These are phyloP conservation scores for Stomatorhinus ivindoensis DNA, from an alignment of 2,113 vertebrate species.

Conservation along the genomic window DNA sequence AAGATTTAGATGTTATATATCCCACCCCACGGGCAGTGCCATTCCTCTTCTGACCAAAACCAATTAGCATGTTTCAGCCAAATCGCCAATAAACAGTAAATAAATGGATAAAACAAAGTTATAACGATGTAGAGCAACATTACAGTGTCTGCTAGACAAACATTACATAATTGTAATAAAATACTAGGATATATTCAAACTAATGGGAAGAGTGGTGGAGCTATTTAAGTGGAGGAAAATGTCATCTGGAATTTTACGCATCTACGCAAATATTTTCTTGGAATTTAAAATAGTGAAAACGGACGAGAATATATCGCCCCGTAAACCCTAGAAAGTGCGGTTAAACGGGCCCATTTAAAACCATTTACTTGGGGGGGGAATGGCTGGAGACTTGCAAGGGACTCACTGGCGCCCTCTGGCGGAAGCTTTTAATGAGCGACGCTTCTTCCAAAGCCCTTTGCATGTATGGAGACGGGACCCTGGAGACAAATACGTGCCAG, in stretches of 20 bases:
- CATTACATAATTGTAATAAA: neutral
- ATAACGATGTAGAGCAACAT: neutral
- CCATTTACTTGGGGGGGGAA: neutral
- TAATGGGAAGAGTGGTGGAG: neutral
- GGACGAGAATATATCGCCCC: neutral
- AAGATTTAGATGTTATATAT: neutral
- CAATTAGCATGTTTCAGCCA: neutral
- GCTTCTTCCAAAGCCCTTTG: neutral
- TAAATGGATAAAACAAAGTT: neutral
- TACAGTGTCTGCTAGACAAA: neutral
- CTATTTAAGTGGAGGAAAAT: neutral
- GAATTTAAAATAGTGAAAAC: neutral
- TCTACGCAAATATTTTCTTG: neutral
- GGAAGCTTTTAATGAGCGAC: constrained; percentile 32
- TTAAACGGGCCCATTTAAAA: neutral
- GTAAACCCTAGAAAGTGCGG: neutral
- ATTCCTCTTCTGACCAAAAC: neutral
- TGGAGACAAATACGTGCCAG: constrained; percentile 3
- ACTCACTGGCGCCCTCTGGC: constrained; percentile 54
- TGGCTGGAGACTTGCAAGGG: neutral
- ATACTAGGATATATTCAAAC: neutral
- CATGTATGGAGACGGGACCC: neutral
- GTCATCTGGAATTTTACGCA: neutral
- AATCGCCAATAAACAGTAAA: neutral
- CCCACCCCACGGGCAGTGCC: neutral